Percentiles rank a stretch among this genome's conserved stretches.
These are phyloP conservation scores for Aphyosemion australe DNA, from an alignment of 2,113 vertebrate genomes.

Conservation along the genomic window DNA sequence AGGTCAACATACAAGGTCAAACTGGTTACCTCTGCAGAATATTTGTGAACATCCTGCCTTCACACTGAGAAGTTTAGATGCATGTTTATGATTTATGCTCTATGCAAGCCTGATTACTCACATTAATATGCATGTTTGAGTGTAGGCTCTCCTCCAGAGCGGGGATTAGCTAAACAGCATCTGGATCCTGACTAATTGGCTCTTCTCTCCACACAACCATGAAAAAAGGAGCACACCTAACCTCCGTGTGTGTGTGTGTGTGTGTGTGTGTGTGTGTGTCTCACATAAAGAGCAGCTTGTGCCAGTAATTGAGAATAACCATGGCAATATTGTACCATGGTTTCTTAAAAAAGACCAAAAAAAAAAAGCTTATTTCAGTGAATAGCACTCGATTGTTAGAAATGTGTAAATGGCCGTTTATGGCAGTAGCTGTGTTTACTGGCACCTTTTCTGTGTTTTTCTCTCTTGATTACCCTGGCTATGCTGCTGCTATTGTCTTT, in stretches of 20 bases:
- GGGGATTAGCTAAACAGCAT: slow-evolving; percentile 70
- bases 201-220: slow-evolving; percentile 63
- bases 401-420: slow-evolving; percentile 29
- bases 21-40: too few relatives aligned
- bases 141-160: slow-evolving; percentile 47
- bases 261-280: slow-evolving; percentile 1
- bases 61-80: slow-evolving; percentile 29
- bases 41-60: slow-evolving; percentile 8
- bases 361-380: slow-evolving; percentile 56
- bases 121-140: slow-evolving; percentile 25
- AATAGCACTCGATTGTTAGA: slow-evolving; percentile 41
- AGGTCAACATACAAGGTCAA: too few relatives aligned
- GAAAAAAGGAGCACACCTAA: slow-evolving; percentile 65
- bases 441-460: slow-evolving; percentile 25
- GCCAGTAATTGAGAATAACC: slow-evolving; percentile 70
- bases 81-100: slow-evolving; percentile 41
- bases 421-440: slow-evolving; percentile 32
- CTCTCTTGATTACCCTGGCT: slow-evolving; percentile 49
- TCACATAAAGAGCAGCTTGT: slow-evolving; percentile 39
- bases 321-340: slow-evolving; percentile 61
- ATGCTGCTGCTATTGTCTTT: slow-evolving; percentile 43
- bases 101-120: slow-evolving; percentile 40
- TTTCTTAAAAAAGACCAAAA: slow-evolving; percentile 34
- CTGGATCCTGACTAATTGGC: slow-evolving; percentile 75
- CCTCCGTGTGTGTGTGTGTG: slow-evolving; percentile 41